Conservation (phyloP, 2,888 invertebrate species). For the Leucophora obtusa region DNA sequence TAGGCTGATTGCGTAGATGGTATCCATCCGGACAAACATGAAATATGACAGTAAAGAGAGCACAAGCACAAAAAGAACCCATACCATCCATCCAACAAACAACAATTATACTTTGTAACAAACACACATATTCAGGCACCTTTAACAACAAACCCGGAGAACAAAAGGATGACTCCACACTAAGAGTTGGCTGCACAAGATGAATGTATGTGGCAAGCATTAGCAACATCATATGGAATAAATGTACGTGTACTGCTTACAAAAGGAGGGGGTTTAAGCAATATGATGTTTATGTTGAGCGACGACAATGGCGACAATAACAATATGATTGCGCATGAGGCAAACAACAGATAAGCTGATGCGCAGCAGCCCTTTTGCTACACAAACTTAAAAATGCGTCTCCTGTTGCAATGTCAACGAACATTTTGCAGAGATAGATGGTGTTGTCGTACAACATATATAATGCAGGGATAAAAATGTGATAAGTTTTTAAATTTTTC, state of each 20-base stretch:
- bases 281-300: conserved; percentile 58
- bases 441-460: conserved; percentile 30
- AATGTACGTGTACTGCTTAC: background rate
- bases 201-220: conserved; percentile 1
- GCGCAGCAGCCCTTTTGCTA: conserved; percentile 58
- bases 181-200: conserved; percentile 20
- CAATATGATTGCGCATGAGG: conserved; percentile 64
- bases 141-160: conserved; percentile 17
- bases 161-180: conserved; percentile 32
- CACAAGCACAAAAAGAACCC: conserved; percentile 62
- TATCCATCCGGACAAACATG: conserved; percentile 63
- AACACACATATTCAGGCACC: background rate
- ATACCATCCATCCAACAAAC: conserved; percentile 45
- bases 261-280: conserved; percentile 23
- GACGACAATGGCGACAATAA: conserved; percentile 62
- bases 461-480: background rate
- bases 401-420: conserved; percentile 61
- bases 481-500: background rate
- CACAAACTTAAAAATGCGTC: conserved; percentile 3
- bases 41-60: conserved; percentile 65
- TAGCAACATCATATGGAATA: background rate
- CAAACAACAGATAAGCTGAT: conserved; percentile 61
- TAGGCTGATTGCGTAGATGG: conserved; percentile 64
- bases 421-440: conserved; percentile 48
- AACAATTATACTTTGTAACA: background rate